Base-by-base conservation (phyloP, 23 tunicate genomes). In the Ascidia mentula region DNA sequence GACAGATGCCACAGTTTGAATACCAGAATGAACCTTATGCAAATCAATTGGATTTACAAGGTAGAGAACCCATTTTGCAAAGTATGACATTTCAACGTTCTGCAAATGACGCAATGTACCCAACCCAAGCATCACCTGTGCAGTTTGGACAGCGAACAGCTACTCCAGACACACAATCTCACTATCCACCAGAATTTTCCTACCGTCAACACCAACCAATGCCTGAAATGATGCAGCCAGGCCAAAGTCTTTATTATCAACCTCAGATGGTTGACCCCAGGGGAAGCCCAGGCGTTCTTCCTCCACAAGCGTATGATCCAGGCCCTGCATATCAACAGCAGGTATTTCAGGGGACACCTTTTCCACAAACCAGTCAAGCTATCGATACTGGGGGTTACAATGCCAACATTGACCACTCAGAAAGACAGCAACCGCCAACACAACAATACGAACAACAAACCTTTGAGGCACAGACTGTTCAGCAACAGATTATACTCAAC, bases 81-180 rank as follows among this genome's bases (percentile, higher is more conserved):
- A 60, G 74, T 60, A 79, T 77, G 80, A 77, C 80, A 32, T 77
- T 77, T 40, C 69, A 42, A 31, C 31, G 80, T 3, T 53, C 65
- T 42, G 24, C 24, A 28, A 53, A 53, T 9, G 65, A 53, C 24
- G 65, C 12, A 3, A 53, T 53, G 65, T 53, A 53, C 13, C 65
- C 65, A 9, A 53, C 65, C 13, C 65, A 53, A 53, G 28, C 22
- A 53, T 20, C 28, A 3, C 65, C 65, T 5, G 65, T 53, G 65
- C 65, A 53, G 28, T 53, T 53, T 9, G 13, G 4, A 9, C 65
- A 53, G 24, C 22, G 65, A 53, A 9, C 65, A 9, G 65, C 65
- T 20, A 53, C 65, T 53, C 65, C 65, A 5, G 65, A 53, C 22
- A 15, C 53, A 12, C 53, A 42, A 15, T 42, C 15, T n/a, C n/a